These are phyloP conservation scores for Sorex fumeus DNA, from an alignment of 2,113 vertebrate species.

Conservation along the genomic window DNA sequence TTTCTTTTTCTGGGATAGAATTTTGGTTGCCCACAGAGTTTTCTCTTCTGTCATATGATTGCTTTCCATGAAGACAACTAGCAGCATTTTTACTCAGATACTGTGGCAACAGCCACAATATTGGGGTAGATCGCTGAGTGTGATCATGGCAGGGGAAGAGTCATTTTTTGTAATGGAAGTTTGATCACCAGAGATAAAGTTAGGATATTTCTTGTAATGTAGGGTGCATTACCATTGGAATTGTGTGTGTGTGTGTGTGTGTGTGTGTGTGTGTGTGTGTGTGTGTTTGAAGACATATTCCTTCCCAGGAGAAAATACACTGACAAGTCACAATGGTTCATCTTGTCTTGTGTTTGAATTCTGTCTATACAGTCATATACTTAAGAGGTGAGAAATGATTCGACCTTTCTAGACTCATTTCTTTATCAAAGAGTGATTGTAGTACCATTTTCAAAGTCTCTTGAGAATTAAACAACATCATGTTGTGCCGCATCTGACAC, in stretches of 20 bases:
- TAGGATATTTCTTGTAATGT: background rate
- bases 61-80: background rate
- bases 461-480: background rate
- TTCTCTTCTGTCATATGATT: background rate
- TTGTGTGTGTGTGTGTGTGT: too few species aligned
- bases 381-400: background rate
- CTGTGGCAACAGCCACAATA: too few species aligned
- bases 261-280: too few species aligned
- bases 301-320: background rate
- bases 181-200: background rate
- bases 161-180: background rate
- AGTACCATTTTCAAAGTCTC: background rate
- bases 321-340: background rate
- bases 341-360: background rate
- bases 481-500: background rate
- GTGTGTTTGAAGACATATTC: background rate
- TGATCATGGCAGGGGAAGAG: background rate
- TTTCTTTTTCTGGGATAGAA: constrained; percentile 39
- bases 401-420: background rate
- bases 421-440: background rate
- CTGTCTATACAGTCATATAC: background rate
- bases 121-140: accelerated
- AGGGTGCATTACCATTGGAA: background rate
- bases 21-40: constrained; percentile 16
- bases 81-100: background rate